These are phyloP conservation scores for Scaptodrosophila lebanonensis DNA, from an alignment of 1,140 invertebrate genomes.

Conservation along the genomic window DNA sequence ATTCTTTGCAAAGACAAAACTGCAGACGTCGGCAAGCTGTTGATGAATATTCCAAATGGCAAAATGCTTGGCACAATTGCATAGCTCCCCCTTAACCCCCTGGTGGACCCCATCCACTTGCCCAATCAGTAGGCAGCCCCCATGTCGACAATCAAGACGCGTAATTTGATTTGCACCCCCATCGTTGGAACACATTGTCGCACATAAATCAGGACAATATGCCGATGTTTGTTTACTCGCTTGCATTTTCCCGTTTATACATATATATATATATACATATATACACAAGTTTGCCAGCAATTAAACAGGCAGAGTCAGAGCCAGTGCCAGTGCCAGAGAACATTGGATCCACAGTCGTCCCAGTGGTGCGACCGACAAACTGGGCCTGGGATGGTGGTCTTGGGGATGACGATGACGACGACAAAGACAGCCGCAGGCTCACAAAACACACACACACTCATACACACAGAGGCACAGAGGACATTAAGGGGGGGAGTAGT, in stretches of 20 bases:
- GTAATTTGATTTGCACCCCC: slow-evolving; percentile 65
- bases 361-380: slow-evolving; percentile 4
- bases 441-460: slow-evolving; percentile 7
- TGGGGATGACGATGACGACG: slow-evolving; percentile 7
- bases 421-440: slow-evolving; percentile 19
- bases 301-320: slow-evolving; percentile 73
- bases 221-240: slow-evolving; percentile 75
- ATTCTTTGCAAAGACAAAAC: slow-evolving; percentile 31
- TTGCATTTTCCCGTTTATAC: no score
- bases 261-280: no score
- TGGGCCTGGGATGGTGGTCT: slow-evolving; percentile 9
- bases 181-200: slow-evolving; percentile 59
- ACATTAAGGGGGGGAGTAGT: slow-evolving; percentile 20
- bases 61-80: slow-evolving; percentile 42
- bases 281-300: slow-evolving; percentile 72
- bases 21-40: slow-evolving; percentile 63
- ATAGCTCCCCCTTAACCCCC: slow-evolving; percentile 1
- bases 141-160: slow-evolving; percentile 68
- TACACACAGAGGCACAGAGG: slow-evolving; percentile 4
- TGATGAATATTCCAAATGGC: slow-evolving; percentile 72
- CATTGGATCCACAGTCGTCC: slow-evolving; percentile 20
- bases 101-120: no score
- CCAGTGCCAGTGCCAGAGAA: no score
- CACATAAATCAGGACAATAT: slow-evolving; percentile 77
- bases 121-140: slow-evolving; percentile 27